A percentile compares a stretch with the other conserved stretches of the same genome.
Evolutionary conservation across 2,113 vertebrate genomes (phyloP).

Genomic region (Gavia stellata): DNA sequence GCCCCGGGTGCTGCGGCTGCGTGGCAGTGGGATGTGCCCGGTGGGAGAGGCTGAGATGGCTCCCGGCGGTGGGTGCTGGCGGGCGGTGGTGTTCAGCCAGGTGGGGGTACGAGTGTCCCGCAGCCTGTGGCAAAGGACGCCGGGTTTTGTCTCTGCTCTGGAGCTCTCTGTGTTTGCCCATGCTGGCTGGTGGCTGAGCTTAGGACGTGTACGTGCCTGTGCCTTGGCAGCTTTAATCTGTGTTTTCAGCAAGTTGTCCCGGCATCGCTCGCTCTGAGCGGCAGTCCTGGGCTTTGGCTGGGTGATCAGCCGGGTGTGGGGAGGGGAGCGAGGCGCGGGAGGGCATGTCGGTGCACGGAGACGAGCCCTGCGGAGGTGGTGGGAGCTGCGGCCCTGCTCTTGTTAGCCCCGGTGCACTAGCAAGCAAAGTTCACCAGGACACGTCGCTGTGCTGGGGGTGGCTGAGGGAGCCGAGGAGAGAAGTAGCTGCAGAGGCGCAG

Average conservation of each 20-base stretch:
- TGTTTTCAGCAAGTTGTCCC: background rate
- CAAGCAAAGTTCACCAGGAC: rapidly evolving
- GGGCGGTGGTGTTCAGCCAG: background rate
- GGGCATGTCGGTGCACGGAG: rapidly evolving
- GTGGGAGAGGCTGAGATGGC: background rate
- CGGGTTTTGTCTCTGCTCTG: rapidly evolving
- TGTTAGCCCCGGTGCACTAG: rapidly evolving
- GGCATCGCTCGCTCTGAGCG: rapidly evolving
- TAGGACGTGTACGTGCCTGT: rapidly evolving
- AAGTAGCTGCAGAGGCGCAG: rapidly evolving
- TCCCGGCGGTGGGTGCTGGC: rapidly evolving
- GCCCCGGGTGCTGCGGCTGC: background rate
- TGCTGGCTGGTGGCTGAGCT: background rate
- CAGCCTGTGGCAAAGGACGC: rapidly evolving
- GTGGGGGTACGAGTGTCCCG: rapidly evolving
- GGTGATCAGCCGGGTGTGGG: rapidly evolving
- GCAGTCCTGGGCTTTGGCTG: background rate
- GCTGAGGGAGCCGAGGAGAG: background rate
- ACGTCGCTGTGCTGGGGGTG: rapidly evolving
- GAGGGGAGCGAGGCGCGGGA: rapidly evolving
- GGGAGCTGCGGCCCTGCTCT: background rate
- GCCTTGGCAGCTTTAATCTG: rapidly evolving
- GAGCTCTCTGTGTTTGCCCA: rapidly evolving
- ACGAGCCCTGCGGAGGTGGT: rapidly evolving
- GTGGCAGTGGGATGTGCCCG: background rate